phyloP scores from a whole-genome alignment of 2,797 vertebrate genomes.

The Cuniculus paca region DNA sequence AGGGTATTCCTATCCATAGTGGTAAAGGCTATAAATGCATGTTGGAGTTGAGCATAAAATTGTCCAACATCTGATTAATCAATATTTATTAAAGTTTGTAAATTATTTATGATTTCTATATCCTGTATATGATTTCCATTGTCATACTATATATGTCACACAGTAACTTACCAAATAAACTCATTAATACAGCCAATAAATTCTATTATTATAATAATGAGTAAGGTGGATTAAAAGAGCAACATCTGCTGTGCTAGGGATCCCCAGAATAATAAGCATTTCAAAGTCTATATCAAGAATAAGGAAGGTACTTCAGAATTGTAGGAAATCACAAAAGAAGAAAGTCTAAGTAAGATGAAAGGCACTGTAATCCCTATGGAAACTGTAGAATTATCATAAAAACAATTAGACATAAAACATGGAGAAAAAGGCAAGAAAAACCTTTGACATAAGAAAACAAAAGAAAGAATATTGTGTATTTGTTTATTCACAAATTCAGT shows the following conservation, averaged over 20 bases:
- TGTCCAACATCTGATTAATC: slow-evolving; percentile 49
- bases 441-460: not conserved
- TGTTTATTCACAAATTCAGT: not conserved
- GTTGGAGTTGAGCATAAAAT: slow-evolving; percentile 34
- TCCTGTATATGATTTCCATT: slow-evolving; percentile 44
- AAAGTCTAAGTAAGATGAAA: too few species aligned
- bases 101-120: slow-evolving; percentile 63
- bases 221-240: not conserved
- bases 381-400: not conserved
- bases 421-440: not conserved
- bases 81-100: slow-evolving; percentile 55
- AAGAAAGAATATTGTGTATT: not conserved
- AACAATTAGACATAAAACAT: not conserved
- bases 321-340: not conserved
- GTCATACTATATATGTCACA: not conserved
- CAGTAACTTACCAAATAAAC: slow-evolving; percentile 9
- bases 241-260: not conserved
- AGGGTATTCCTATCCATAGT: slow-evolving; percentile 48
- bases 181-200: slow-evolving; percentile 56
- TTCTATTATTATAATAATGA: not conserved
- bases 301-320: not conserved
- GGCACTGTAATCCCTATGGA: not conserved
- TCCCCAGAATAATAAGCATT: not conserved
- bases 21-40: slow-evolving; percentile 66
- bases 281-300: not conserved